These are phyloP conservation scores for Brachionichthys hirsutus DNA, from an alignment of 2,113 vertebrate genomes.

Conservation along the genomic window DNA sequence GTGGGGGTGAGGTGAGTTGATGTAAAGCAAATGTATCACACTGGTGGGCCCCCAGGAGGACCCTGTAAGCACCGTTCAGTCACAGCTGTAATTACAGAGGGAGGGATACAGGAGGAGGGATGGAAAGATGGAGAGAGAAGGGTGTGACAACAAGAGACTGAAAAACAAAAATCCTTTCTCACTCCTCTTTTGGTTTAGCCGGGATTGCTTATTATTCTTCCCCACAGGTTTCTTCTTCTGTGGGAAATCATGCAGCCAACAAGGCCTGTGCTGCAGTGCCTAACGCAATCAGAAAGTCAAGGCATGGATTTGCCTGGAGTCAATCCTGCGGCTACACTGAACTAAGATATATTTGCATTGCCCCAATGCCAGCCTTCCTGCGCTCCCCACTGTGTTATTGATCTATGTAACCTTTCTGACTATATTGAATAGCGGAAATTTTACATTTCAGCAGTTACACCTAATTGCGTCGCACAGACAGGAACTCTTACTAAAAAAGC, in stretches of 20 bases:
- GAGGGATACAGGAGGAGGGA: background rate
- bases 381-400: constrained; percentile 38
- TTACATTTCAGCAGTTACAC: constrained; percentile 6
- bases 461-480: constrained; percentile 22
- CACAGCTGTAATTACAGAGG: constrained; percentile 63
- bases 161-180: constrained; percentile 17
- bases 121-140: constrained; percentile 25
- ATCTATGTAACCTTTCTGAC: constrained; percentile 28
- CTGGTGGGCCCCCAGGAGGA: constrained; percentile 54
- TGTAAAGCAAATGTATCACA: constrained; percentile 59
- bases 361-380: background rate
- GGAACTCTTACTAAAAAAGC: constrained; percentile 4
- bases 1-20: constrained; percentile 37
- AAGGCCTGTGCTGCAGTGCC: constrained; percentile 3
- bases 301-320: constrained; percentile 43
- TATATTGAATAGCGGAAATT: constrained; percentile 13
- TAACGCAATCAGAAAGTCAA: constrained; percentile 42
- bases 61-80: constrained; percentile 61
- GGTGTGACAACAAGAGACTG: constrained; percentile 17
- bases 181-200: constrained; percentile 24
- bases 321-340: constrained; percentile 39
- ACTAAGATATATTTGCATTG: constrained; percentile 52
- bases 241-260: constrained; percentile 39
- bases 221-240: constrained; percentile 16
- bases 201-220: constrained; percentile 1